Evolutionary conservation across 2,797 vertebrate species (phyloP).

Genomic region (Betta splendens): DNA sequence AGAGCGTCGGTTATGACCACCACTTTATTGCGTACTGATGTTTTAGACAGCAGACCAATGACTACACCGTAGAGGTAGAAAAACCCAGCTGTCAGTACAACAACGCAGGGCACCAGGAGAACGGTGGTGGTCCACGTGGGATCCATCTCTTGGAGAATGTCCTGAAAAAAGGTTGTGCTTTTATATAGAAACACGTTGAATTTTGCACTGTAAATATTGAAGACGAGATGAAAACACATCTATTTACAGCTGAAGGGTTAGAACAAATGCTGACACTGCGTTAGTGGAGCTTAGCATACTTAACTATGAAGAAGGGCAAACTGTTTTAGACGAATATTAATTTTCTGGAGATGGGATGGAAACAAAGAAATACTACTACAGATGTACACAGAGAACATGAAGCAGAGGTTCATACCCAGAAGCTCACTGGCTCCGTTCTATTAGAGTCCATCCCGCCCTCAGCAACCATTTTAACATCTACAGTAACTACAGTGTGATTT

Average conservation of each 20-base stretch:
- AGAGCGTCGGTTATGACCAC: slow-evolving; percentile 91
- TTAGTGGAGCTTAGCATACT: slow-evolving; percentile 27
- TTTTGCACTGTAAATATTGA: neutral
- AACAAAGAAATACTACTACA: neutral
- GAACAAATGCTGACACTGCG: neutral
- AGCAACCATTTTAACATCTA: slow-evolving; percentile 48
- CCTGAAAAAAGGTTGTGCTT: slow-evolving; percentile 10
- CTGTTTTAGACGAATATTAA: slow-evolving; percentile 24
- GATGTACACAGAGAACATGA: slow-evolving; percentile 21
- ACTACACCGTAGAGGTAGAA: slow-evolving; percentile 87
- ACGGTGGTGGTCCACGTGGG: slow-evolving; percentile 66
- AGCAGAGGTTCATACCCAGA: slow-evolving; percentile 58
- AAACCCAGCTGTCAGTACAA: slow-evolving; percentile 86
- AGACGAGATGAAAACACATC: neutral
- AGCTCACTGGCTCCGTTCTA: slow-evolving; percentile 55
- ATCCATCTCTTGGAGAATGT: slow-evolving; percentile 79
- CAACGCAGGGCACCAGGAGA: slow-evolving; percentile 82
- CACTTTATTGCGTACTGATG: slow-evolving; percentile 90
- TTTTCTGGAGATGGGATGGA: slow-evolving; percentile 39
- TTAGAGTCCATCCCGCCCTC: slow-evolving; percentile 63
- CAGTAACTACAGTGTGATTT: slow-evolving; percentile 45
- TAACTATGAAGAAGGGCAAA: no score
- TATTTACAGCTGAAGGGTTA: neutral
- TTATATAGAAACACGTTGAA: neutral
- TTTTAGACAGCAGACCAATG: slow-evolving; percentile 84